Conservation (phyloP, 2,113 vertebrate genomes). For the Bubo scandiacus region DNA sequence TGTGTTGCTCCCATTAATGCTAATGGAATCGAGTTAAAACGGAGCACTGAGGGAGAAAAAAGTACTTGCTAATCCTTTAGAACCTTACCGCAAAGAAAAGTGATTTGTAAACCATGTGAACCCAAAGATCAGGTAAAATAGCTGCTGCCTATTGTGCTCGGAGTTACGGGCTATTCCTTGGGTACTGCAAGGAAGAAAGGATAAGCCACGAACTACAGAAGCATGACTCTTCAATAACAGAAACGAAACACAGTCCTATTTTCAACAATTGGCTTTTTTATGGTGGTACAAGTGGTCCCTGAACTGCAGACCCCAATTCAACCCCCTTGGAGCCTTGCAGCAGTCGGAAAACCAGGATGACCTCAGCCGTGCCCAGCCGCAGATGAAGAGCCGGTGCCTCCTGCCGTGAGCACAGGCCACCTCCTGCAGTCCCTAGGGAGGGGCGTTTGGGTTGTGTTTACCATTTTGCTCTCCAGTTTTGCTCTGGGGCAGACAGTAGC, state of each 20-base stretch:
- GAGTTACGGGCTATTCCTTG: neutral
- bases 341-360: neutral
- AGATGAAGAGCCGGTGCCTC: neutral
- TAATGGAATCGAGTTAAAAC: slow-evolving; percentile 32
- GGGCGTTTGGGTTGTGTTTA: neutral
- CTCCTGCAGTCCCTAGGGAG: neutral
- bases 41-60: slow-evolving; percentile 30
- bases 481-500: neutral
- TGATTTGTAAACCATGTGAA: neutral
- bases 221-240: neutral
- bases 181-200: neutral
- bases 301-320: neutral
- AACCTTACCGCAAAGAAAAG: neutral
- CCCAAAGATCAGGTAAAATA: neutral
- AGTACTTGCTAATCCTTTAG: neutral
- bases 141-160: neutral
- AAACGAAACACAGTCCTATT: neutral
- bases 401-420: rapidly evolving
- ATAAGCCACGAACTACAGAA: neutral
- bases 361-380: neutral
- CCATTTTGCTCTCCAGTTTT: neutral
- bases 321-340: neutral
- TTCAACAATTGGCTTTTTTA: neutral
- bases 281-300: neutral
- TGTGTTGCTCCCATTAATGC: slow-evolving; percentile 27